These are phyloP conservation scores for Caenorhabditis sp. DNA, from an alignment of 2,888 invertebrate species.

Conservation along the genomic window DNA sequence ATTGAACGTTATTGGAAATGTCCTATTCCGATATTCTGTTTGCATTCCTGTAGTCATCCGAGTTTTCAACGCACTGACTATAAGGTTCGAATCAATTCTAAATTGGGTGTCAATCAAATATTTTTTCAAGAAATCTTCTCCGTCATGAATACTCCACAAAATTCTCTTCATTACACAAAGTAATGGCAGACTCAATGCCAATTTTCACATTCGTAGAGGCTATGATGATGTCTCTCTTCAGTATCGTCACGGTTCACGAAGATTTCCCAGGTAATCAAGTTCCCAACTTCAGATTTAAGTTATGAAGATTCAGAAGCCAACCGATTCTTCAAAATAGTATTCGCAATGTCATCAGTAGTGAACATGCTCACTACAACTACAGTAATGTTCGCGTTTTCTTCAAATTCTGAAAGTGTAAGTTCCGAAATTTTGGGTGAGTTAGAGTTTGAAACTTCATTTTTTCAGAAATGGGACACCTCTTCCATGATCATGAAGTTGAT, in stretches of 20 bases:
- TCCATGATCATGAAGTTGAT: constrained; percentile 70
- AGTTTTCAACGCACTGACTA: constrained; percentile 73
- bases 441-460: constrained; percentile 5
- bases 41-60: constrained; percentile 77
- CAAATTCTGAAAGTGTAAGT: constrained; percentile 49
- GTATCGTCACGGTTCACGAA: constrained; percentile 81
- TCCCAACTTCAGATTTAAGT: too few relatives aligned
- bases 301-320: constrained; percentile 73
- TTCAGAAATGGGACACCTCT: constrained; percentile 68
- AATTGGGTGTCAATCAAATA: background rate
- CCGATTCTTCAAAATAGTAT: constrained; percentile 75
- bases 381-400: constrained; percentile 60
- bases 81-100: constrained; percentile 53
- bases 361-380: constrained; percentile 76
- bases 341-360: constrained; percentile 73
- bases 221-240: constrained; percentile 76
- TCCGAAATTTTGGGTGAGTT: background rate
- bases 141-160: constrained; percentile 55
- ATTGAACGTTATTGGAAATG: constrained; percentile 74
- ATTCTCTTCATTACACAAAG: constrained; percentile 55
- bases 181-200: constrained; percentile 68
- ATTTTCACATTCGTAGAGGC: constrained; percentile 72
- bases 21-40: constrained; percentile 77
- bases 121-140: constrained; percentile 52
- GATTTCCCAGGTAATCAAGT: constrained; percentile 76